Evolutionary conservation across 2,888 invertebrate genomes (phyloP).

Genomic region (Seira musarum): DNA sequence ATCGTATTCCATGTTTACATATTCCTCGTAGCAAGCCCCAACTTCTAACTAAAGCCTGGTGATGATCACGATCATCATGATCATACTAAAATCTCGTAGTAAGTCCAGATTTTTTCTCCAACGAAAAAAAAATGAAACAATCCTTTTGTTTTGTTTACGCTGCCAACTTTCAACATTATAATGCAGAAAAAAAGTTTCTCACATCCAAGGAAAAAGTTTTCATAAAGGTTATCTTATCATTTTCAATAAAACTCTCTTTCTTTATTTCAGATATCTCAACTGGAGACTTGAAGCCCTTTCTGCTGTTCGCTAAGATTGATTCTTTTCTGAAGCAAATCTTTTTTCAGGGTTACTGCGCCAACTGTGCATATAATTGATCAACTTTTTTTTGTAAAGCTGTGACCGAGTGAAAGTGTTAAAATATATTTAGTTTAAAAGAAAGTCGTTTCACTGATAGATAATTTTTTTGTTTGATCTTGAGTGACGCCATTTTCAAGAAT

Average conservation of each 20-base stretch:
- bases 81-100: too few species aligned
- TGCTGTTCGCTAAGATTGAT: neutral
- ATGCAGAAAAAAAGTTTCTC: neutral
- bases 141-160: neutral
- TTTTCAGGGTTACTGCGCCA: neutral
- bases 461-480: neutral
- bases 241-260: neutral
- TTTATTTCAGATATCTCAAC: neutral
- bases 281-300: neutral
- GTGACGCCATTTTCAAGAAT: neutral
- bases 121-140: too few species aligned
- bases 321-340: neutral
- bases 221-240: neutral
- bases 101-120: neutral
- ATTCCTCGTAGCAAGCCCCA: too few species aligned
- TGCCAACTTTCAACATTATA: neutral
- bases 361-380: neutral
- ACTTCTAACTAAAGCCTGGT: too few species aligned
- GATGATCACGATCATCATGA: too few species aligned
- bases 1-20: too few species aligned
- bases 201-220: neutral
- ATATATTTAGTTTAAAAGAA: too few species aligned
- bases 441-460: neutral
- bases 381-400: neutral
- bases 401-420: neutral